Evolutionary conservation across 1,140 invertebrate genomes (phyloP), one percentile per base, ranked within the genome.

Genomic region (Micrasema minimum): DNA sequence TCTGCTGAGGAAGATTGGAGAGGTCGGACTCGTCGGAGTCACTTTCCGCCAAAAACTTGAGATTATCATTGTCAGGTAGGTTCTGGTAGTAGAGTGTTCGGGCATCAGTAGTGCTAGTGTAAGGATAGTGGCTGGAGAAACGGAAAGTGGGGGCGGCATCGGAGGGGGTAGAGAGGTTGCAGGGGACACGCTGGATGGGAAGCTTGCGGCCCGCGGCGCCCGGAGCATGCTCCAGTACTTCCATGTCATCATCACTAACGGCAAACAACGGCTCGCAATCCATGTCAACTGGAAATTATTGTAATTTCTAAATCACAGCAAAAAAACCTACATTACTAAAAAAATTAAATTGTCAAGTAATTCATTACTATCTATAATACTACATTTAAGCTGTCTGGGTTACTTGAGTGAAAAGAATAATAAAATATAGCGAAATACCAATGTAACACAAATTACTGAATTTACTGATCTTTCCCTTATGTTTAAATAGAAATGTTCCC

Each of bases 231-330:
- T 51, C 50, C 7, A 64, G 6, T 2, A 80, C 79, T 75, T 83
- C 80, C 48, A 85, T 78, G 61, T 85, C 83, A 73, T 85, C 83
- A 75, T 85, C 83, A 75, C 82, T 85, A 62, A 81, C 82, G 37
- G 82, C 83, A 79, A 85, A 85, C 31, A 85, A 72, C 35, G 80
- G 79, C 31, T 84, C 82, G 77, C 82, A 85, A 64, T 85, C 83
- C 82, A 84, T 85, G 72, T 84, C 81, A 68, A 82, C 82, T 83
- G 79, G 12, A 72, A 75, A 31, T 4, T n/a, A n/a, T n/a, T n/a
- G n/a, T n/a, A n/a, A n/a, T n/a, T n/a, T n/a, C n/a, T n/a, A n/a
- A n/a, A n/a, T n/a, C n/a, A n/a, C n/a, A n/a, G n/a, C n/a, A n/a
- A n/a, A n/a, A n/a, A n/a, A n/a, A n/a, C n/a, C n/a, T n/a, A n/a